Evolutionary conservation across 2,113 vertebrate genomes (phyloP).

Genomic region (Stictonetta naevosa): DNA sequence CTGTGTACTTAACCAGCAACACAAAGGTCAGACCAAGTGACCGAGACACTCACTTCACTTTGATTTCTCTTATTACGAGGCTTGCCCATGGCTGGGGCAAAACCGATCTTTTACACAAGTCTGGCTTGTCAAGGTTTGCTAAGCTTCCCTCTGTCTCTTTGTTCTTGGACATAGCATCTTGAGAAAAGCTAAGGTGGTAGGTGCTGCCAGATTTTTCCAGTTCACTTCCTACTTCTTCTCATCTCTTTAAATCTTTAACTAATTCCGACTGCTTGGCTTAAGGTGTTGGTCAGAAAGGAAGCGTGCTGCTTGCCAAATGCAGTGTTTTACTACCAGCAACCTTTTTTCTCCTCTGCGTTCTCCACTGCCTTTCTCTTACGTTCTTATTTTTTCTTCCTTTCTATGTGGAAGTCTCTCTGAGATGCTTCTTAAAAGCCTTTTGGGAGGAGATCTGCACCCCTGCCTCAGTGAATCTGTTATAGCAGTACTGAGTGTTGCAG

Average conservation of each 20-base stretch:
- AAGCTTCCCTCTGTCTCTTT: not conserved
- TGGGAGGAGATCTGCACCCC: not conserved
- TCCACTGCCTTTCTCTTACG: not conserved
- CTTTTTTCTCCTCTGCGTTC: not conserved
- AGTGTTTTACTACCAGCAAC: not conserved
- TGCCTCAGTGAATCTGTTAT: fast-evolving
- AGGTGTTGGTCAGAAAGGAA: not conserved
- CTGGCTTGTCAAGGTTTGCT: not conserved
- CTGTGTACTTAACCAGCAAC: not conserved
- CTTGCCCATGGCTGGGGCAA: not conserved
- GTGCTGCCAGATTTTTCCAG: not conserved
- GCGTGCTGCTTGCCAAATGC: not conserved
- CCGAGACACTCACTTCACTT: not conserved
- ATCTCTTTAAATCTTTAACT: not conserved
- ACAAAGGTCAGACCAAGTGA: not conserved
- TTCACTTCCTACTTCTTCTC: not conserved
- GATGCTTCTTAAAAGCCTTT: not conserved
- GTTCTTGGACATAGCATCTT: not conserved
- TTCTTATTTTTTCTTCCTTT: not conserved
- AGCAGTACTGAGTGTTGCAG: not conserved
- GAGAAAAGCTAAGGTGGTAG: not conserved
- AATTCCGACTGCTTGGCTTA: not conserved
- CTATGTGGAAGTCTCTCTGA: not conserved
- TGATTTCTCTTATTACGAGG: not conserved
- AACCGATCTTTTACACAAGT: not conserved